phyloP scores from a whole-genome alignment of 2,888 invertebrate species.

The Ennomos quercinarius region DNA sequence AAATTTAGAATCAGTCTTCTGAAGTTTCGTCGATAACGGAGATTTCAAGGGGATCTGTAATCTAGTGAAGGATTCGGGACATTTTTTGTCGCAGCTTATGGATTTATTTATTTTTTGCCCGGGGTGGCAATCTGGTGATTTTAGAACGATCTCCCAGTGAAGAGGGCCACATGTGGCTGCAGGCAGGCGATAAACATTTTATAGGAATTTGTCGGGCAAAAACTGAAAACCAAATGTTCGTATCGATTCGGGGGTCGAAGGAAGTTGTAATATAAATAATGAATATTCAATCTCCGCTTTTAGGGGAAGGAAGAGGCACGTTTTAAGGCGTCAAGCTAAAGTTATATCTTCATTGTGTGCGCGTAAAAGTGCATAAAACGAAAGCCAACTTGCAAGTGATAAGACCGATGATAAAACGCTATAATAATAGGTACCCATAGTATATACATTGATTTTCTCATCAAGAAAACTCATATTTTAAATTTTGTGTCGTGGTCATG shows the following conservation, averaged over 20 bases:
- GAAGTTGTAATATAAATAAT: conserved; percentile 79
- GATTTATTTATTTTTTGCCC: conserved; percentile 84
- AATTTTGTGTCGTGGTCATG: no score
- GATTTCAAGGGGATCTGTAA: conserved; percentile 78
- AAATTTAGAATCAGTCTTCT: conserved; percentile 45
- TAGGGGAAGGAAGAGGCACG: conserved; percentile 23
- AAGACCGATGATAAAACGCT: no score
- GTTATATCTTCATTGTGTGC: no score
- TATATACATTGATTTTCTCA: no score
- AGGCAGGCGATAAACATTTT: conserved; percentile 83
- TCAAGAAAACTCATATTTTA: no score
- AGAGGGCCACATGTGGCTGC: conserved; percentile 79
- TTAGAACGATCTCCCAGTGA: conserved; percentile 78
- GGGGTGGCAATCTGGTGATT: conserved; percentile 85
- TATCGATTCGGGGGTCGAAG: conserved; percentile 73
- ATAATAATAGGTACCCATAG: no score
- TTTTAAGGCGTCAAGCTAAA: background rate
- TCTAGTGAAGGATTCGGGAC: conserved; percentile 73
- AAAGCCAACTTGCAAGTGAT: no score
- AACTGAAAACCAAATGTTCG: conserved; percentile 80
- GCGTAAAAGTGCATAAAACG: no score
- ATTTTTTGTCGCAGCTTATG: conserved; percentile 73
- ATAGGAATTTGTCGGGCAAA: conserved; percentile 83
- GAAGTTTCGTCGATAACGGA: conserved; percentile 64
- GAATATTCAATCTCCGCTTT: conserved; percentile 48